Base-by-base conservation (phyloP, 2,797 vertebrate species). In the Heteromormyrus szaboi region DNA sequence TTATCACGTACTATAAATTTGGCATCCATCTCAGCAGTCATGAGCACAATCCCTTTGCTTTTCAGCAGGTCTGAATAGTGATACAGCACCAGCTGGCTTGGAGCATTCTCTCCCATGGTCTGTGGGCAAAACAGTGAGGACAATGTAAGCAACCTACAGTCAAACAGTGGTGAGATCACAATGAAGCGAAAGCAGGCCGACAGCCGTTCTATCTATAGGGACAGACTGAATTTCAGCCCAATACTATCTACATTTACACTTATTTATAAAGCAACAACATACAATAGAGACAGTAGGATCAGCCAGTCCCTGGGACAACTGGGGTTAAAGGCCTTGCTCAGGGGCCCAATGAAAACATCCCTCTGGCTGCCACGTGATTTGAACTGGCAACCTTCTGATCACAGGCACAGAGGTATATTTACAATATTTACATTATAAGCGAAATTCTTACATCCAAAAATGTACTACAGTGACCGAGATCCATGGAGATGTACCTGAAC, bases 21-120 rank as follows among this genome's bases (percentile, higher is more conserved):
- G 51, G 94, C 92, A 92, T 99, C 97, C 95, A 96, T 96, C 94
- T 99, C 98, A 11, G 98, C 98, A 1, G 97, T 98, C 98, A 99
- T 97, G 68, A 99, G 95, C 48, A 99, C 97, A 6, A 99, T 92
- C 22, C 96, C 97, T 91, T 98, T 99, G 89, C 97, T 95, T 90
- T 97, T 93, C 92, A 96, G 96, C 90, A 99, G 95, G 76, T 99
- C 98, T 0, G 96, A 93, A 91, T 97, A 99, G 93, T 99, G 98
- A 93, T 98, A 98, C 88, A 99, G 94, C 92, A 99, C 93, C 92
- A 99, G 90, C 91, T 98, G 98, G 93, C 97, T 98, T 81, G 97
- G 96, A 7, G 98, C 97, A 87, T 95, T 92, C 89, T 98, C 97
- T 9, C 97, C 97, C 86, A 94, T 93, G 11, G 96, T 96, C 97